Evolutionary conservation across 2,888 invertebrate genomes (phyloP), one percentile per base, ranked within the genome.

Genomic region (Dastarcus helophoroides): DNA sequence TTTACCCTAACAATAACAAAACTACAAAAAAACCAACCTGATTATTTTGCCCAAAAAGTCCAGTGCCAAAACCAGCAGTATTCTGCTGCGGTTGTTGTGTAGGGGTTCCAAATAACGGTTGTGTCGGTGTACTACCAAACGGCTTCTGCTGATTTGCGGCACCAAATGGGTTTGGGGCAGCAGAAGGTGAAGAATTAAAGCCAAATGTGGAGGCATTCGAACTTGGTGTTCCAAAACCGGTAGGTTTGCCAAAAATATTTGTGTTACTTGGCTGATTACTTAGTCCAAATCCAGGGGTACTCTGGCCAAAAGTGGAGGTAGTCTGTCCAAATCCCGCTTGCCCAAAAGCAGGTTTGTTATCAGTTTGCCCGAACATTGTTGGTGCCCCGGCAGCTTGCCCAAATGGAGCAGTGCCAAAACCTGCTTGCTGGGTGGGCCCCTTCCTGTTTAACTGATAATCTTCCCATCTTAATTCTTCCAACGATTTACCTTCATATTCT

Each of bases 401-500:
- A 62, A 78, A 66, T 25, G 75, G 50, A 8, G 51, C 30, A 5
- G 48, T 35, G 15, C 56, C 56, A 46, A 58, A 59, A 4, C 50
- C 47, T 8, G 52, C 33, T 29, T 48, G 42, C 37, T 55, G 54
- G 38, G 65, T 64, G 4, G 60, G 51, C 13, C 56, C 90, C 64
- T 95, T 95, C 3, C 94, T 68, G 29, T 88, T 88, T 0, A 85
- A 85, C 13, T 73, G 62, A 58, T 98, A 98, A 62, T 98, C 97
- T 53, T 97, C 97, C 32, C 82, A 65, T 74, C 3, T 27, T 29
- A 98, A 64, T 58, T 98, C 98, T 62, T 98, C 98, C 13, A 97
- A 62, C 0, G 90, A 90, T 59, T 97, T 98, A 27, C 58, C 62
- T 53, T 97, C 95, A 56, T 97, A 99, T 55, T 97, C 94, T 65